Evolutionary conservation across 2,113 vertebrate genomes (phyloP), one percentile per base, ranked within the genome.

Genomic region (Galbula dea): DNA sequence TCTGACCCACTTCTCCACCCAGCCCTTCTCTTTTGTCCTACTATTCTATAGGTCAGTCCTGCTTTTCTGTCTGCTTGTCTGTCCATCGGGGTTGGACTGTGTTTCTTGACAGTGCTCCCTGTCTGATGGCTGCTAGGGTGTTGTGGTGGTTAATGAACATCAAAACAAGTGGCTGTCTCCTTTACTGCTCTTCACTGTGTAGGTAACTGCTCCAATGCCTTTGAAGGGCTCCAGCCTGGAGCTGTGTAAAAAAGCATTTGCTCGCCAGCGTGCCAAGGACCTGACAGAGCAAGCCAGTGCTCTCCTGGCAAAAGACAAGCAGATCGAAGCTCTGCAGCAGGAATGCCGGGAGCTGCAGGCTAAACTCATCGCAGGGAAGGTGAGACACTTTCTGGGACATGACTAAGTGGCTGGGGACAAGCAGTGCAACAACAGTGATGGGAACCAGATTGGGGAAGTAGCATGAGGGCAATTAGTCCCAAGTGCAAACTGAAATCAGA

Each of bases 281-380:
- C 98, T 99, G 71, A 98, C 98, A 36, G 98, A 98, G 74, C 99
- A 99, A 39, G 99, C 99, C 45, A 98, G 98, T 49, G 98, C 97
- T 15, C 98, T 99, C 81, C 97, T 99, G 95, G 98, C 97, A 4
- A 99, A 99, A 95, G 99, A 99, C 97, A 99, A 99, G 95, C 98
- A 99, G 97, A 99, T 99, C 4, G 98, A 98, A 51, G 97, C 98
- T 57, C 95, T 99, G 83, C 98, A 99, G 97, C 97, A 98, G 83
- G 98, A 99, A 86, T 99, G 98, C 95, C 95, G 98, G 83, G 98
- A 98, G 86, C 98, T 99, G 82, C 98, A 99, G 93, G 98, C 98
- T 52, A 98, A 97, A 45, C 97, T 98, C 37, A 96, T 96, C 14
- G 91, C 97, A 78, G 95, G 97, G 30, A 99, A 99, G 98, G 99